Percentiles rank a stretch among this genome's conserved stretches.
These are phyloP conservation scores for Anabacerthia variegaticeps DNA, from an alignment of 2,797 vertebrate genomes.

Conservation along the genomic window DNA sequence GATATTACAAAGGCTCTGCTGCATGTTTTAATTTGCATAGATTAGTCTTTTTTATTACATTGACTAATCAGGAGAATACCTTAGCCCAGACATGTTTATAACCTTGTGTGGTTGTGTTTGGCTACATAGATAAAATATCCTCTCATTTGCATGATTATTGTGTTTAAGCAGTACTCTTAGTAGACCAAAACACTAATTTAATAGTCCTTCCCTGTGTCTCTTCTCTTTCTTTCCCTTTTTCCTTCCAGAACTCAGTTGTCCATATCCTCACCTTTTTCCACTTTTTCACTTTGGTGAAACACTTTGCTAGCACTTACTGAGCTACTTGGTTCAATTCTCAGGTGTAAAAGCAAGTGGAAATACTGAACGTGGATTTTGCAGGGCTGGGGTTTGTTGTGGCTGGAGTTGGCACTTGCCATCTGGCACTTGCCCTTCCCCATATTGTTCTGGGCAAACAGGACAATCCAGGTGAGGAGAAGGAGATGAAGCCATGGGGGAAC, in stretches of 20 bases:
- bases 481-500: neutral
- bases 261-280: neutral
- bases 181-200: constrained; percentile 2
- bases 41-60: constrained; percentile 47
- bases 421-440: neutral
- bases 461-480: neutral
- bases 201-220: neutral
- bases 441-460: fast-evolving
- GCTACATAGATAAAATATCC: constrained; percentile 29
- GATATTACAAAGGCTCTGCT: constrained; percentile 43
- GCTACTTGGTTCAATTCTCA: neutral
- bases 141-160: constrained; percentile 21
- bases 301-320: neutral
- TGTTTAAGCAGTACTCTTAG: neutral
- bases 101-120: constrained; percentile 26
- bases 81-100: constrained; percentile 32
- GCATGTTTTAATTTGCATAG: constrained; percentile 65
- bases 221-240: neutral
- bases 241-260: neutral
- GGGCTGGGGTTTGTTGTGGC: neutral
- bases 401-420: neutral
- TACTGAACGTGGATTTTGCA: neutral
- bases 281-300: neutral
- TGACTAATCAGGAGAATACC: constrained; percentile 48
- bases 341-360: neutral